Base-by-base conservation (phyloP, 1,140 invertebrate genomes). In the Drosophila kurseongensis region DNA sequence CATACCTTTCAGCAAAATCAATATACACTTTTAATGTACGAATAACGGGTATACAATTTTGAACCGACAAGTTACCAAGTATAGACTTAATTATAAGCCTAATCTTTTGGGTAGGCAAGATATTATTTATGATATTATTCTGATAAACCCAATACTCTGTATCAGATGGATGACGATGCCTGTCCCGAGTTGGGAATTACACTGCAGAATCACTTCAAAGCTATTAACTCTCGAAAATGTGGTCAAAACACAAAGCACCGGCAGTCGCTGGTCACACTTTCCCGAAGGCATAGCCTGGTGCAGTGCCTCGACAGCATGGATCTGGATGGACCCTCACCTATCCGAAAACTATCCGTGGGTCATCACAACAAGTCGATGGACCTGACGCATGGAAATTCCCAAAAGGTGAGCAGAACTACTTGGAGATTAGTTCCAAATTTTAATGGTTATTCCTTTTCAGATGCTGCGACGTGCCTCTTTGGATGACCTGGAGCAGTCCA, bases 201-300 rank as follows among this genome's bases (percentile, higher is more conserved):
- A 1, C 94, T 98, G 42, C 96, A 97, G 92, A 98, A 98, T 93
- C 97, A 98, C 93, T 98, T 98, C 93, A 94, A 96, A 61, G 95
- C 97, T 5, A 97, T 98, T 63, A 95, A 96, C 92, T 95, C 97
- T 67, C 93, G 96, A 12, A 95, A 95, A 78, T 93, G 93, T 63
- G 94, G 95, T n/a, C 95, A 95, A 67, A 95, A 95, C 68, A 96
- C 96, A 14, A 96, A 96, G 80, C 97, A 98, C 93, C 93, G 97
- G 48, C 97, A 97, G 93, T 97, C 96, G 54, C 93, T 98, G 13
- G 95, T 97, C 40, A 96, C 96, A 2, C 92, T 97, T 1, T 97
- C 96, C 40, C 92, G 96, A 76, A 94, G 96, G 71, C 96, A 96
- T 77, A 96, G 95, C 84, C 92, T 96, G 55, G 95, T 96, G 18